These are phyloP conservation scores for Acomys russatus DNA, from an alignment of 2,797 vertebrate genomes.

Conservation along the genomic window DNA sequence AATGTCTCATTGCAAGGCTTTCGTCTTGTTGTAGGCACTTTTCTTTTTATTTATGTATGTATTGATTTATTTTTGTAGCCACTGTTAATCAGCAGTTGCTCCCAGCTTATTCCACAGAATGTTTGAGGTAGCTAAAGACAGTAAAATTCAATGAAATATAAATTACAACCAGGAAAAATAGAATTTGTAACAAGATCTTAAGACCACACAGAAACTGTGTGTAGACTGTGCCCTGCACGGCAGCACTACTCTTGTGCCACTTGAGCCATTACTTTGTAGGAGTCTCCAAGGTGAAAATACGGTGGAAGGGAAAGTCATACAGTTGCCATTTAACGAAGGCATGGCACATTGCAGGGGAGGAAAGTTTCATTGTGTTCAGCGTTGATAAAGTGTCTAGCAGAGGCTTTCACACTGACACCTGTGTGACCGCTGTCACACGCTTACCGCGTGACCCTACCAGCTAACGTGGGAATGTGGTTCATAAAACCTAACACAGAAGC, in stretches of 20 bases:
- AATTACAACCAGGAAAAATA: constrained; percentile 29
- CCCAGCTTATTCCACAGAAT: constrained; percentile 1
- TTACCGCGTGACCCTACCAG: not conserved
- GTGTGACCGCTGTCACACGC: not conserved
- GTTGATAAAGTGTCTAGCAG: constrained; percentile 34
- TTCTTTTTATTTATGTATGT: too few species aligned
- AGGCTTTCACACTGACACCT: constrained; percentile 2
- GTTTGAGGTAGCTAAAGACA: constrained; percentile 15
- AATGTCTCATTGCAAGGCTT: not conserved
- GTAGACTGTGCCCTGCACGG: not conserved
- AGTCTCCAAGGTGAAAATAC: constrained; percentile 44
- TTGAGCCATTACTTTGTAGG: constrained; percentile 9
- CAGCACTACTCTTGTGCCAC: not conserved
- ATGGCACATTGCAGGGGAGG: not conserved
- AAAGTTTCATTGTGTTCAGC: not conserved
- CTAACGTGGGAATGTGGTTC: not conserved
- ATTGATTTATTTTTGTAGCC: too few species aligned
- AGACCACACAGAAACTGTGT: not conserved
- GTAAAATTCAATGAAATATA: constrained; percentile 17
- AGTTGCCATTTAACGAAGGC: constrained; percentile 40
- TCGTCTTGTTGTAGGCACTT: too few species aligned
- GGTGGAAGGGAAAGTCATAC: constrained; percentile 31
- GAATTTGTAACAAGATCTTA: not conserved
- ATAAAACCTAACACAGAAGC: not conserved
- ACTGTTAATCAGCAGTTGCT: not conserved